These are phyloP conservation scores for Drosophila truncata DNA, from an alignment of 1,140 invertebrate genomes.

Conservation along the genomic window DNA sequence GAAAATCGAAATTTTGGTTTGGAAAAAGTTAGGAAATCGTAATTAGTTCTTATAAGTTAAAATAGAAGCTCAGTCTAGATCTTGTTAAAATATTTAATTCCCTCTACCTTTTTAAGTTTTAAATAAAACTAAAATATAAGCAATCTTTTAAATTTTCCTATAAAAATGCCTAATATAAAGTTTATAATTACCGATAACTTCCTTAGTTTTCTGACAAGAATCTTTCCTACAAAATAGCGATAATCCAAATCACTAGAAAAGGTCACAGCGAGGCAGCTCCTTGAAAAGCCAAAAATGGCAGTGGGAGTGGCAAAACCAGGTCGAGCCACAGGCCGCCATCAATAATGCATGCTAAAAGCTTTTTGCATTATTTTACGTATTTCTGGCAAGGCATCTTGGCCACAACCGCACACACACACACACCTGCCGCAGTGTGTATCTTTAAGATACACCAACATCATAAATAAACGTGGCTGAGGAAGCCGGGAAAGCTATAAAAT, in stretches of 20 bases:
- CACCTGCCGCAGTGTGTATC: slow-evolving; percentile 50
- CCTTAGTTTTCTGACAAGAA: too few relatives aligned
- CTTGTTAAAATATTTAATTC: too few relatives aligned
- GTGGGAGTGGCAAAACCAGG: slow-evolving; percentile 16
- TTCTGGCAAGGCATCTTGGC: slow-evolving; percentile 55
- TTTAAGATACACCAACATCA: slow-evolving; percentile 75
- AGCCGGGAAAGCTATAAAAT: slow-evolving; percentile 72
- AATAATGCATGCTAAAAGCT: slow-evolving; percentile 85
- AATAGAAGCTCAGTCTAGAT: not conserved
- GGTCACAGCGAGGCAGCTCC: slow-evolving; percentile 36
- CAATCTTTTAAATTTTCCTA: not conserved
- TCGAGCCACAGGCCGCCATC: slow-evolving; percentile 67
- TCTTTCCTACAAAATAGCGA: not conserved
- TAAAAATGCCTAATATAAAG: not conserved
- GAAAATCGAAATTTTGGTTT: not conserved
- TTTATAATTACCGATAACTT: not conserved
- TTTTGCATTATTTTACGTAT: slow-evolving; percentile 84
- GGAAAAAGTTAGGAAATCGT: not conserved
- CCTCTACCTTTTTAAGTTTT: not conserved
- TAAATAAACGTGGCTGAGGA: slow-evolving; percentile 57
- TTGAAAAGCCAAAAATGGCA: not conserved
- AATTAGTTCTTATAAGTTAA: not conserved
- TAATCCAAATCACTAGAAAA: slow-evolving; percentile 36
- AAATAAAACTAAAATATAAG: not conserved
- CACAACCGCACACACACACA: slow-evolving; percentile 32